phyloP scores from a whole-genome alignment of 2,113 vertebrate species.

The Ellobius talpinus region DNA sequence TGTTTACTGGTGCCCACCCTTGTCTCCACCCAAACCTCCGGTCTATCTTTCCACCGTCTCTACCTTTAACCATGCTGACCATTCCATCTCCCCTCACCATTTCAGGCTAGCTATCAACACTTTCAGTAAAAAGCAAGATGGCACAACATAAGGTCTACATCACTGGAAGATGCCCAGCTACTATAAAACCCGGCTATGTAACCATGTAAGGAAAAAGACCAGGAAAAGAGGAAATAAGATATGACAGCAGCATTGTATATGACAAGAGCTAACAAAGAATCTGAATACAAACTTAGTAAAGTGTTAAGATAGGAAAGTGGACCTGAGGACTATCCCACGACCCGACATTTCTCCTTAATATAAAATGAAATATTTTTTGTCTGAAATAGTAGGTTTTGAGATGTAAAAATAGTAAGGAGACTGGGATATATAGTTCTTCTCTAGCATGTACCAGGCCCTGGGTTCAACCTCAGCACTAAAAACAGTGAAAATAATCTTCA shows the following conservation, averaged over 20 bases:
- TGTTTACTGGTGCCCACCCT: not conserved
- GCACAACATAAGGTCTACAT: not conserved
- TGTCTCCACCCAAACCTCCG: conserved; percentile 18
- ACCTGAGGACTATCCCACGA: not conserved
- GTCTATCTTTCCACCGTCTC: not conserved
- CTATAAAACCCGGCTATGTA: not conserved
- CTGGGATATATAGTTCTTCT: not conserved
- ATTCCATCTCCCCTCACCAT: no score
- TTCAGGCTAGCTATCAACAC: not conserved
- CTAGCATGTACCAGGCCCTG: not conserved
- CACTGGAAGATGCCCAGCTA: not conserved
- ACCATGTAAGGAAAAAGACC: not conserved
- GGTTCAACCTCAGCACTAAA: not conserved
- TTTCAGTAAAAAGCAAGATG: not conserved
- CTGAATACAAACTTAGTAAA: not conserved
- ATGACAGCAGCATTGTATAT: not conserved
- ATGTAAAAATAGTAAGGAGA: not conserved
- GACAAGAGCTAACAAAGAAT: not conserved
- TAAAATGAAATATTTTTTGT: not conserved
- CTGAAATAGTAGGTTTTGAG: not conserved
- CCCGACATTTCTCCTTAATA: not conserved
- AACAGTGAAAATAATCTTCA: not conserved
- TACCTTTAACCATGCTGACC: not conserved
- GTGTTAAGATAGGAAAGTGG: not conserved
- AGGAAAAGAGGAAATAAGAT: not conserved